Conservation (phyloP, 2,888 invertebrate species). For the Nycteola revayana region DNA sequence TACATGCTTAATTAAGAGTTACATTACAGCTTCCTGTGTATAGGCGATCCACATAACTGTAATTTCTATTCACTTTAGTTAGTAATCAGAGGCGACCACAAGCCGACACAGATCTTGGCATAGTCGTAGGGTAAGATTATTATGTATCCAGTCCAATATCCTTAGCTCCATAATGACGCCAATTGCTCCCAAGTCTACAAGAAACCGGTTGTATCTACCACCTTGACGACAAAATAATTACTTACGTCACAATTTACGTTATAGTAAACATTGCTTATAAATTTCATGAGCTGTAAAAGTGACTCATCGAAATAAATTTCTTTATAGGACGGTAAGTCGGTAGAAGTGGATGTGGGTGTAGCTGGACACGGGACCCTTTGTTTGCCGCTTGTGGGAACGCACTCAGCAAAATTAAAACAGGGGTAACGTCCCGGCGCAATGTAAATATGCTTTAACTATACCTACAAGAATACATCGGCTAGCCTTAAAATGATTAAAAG, state of each 20-base stretch:
- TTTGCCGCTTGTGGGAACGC: constrained; percentile 71
- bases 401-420: constrained; percentile 74
- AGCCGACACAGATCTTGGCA: constrained; percentile 49
- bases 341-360: constrained; percentile 66
- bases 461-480: not conserved
- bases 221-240: constrained; percentile 47
- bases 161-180: constrained; percentile 52
- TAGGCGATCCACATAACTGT: constrained; percentile 44
- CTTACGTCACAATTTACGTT: constrained; percentile 43
- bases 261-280: constrained; percentile 41
- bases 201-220: constrained; percentile 45
- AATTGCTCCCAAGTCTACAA: constrained; percentile 42
- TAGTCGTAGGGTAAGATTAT: constrained; percentile 44
- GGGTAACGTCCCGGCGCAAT: constrained; percentile 52
- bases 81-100: constrained; percentile 70
- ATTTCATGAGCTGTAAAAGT: constrained; percentile 54
- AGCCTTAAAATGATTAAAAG: no score
- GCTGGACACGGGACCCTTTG: constrained; percentile 72
- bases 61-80: constrained; percentile 52
- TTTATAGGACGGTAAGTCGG: constrained; percentile 47
- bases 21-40: constrained; percentile 28
- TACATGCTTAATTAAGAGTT: constrained; percentile 12
- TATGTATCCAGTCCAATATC: constrained; percentile 50
- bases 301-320: constrained; percentile 72
- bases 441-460: constrained; percentile 31